Percentiles rank a stretch among this genome's conserved stretches.
Evolutionary conservation across 2,888 invertebrate genomes (phyloP).

Genomic region (Rhabditophanes sp.): DNA sequence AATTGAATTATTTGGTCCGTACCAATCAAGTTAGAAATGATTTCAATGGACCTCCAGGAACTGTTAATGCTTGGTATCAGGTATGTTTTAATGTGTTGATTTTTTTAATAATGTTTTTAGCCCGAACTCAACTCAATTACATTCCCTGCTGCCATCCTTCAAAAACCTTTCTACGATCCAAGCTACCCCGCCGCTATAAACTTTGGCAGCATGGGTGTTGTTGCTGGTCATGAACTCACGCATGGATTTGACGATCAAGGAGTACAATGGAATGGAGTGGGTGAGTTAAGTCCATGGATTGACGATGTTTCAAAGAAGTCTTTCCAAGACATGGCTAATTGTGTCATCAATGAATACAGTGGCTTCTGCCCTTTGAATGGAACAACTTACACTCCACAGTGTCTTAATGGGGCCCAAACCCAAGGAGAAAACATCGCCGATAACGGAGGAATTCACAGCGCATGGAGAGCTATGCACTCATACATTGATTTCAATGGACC

Average conservation of each 20-base stretch:
- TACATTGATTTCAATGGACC: constrained; percentile 21
- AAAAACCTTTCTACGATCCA: constrained; percentile 30
- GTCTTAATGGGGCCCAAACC: constrained; percentile 49
- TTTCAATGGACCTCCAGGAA: constrained; percentile 25
- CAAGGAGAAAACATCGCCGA: constrained; percentile 52
- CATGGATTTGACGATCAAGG: constrained; percentile 11
- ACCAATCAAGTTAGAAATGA: constrained; percentile 14
- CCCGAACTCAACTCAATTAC: constrained; percentile 37
- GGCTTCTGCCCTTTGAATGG: constrained; percentile 21
- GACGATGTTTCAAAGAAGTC: constrained; percentile 3
- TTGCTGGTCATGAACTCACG: constrained; percentile 16
- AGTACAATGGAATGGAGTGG: constrained; percentile 8
- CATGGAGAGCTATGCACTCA: constrained; percentile 23
- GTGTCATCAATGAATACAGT: constrained; percentile 18
- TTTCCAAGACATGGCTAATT: constrained; percentile 9
- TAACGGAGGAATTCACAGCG: constrained; percentile 46
- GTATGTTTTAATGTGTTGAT: constrained; percentile 8
- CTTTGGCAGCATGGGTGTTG: constrained; percentile 74
- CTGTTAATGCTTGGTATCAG: constrained; percentile 35
- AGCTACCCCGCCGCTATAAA: constrained; percentile 34
- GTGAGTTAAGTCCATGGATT: constrained; percentile 8
- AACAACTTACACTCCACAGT: constrained; percentile 13
- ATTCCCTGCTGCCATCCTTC: constrained; percentile 35
- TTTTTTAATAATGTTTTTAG: constrained; percentile 9
- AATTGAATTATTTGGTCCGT: neutral